A percentile compares a stretch with the other conserved stretches of the same genome.
Evolutionary conservation across 2,797 vertebrate species (phyloP).

Genomic region (Melanotaenia trifasciata): DNA sequence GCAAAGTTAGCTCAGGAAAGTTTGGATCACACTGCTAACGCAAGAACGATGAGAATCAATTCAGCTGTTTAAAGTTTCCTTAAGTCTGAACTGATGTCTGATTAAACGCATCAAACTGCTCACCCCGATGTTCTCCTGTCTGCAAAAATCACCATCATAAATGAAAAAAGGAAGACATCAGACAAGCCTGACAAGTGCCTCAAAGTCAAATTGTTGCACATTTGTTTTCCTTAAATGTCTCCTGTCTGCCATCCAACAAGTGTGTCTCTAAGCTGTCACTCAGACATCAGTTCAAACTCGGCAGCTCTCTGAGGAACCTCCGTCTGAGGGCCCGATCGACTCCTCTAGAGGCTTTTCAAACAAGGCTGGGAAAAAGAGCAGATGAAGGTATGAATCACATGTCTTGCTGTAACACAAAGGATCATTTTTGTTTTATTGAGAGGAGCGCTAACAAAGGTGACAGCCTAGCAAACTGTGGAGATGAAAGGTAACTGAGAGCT

Average conservation of each 20-base stretch:
- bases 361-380: slow-evolving; percentile 33
- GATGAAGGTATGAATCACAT: slow-evolving; percentile 23
- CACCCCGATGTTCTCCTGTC: slow-evolving; percentile 1
- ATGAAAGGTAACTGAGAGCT: slow-evolving; percentile 9
- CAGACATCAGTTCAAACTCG: slow-evolving; percentile 64
- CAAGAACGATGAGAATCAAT: slow-evolving; percentile 40
- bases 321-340: slow-evolving; percentile 12
- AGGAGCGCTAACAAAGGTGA: slow-evolving; percentile 26
- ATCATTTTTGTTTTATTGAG: slow-evolving; percentile 28
- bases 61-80: background rate
- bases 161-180: background rate
- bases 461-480: background rate
- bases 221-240: slow-evolving; percentile 39
- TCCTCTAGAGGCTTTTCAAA: slow-evolving; percentile 49
- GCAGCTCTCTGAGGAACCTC: slow-evolving; percentile 51
- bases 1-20: slow-evolving; percentile 37
- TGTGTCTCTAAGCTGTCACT: slow-evolving; percentile 61
- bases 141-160: slow-evolving; percentile 21
- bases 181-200: slow-evolving; percentile 29
- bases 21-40: slow-evolving; percentile 37
- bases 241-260: slow-evolving; percentile 56
- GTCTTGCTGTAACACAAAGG: slow-evolving; percentile 10
- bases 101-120: slow-evolving; percentile 6
- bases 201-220: slow-evolving; percentile 34
- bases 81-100: background rate